A percentile compares a stretch with the other conserved stretches of the same genome.
Conservation (phyloP, 2,888 invertebrate genomes). For the Ptilodon capucinus region DNA sequence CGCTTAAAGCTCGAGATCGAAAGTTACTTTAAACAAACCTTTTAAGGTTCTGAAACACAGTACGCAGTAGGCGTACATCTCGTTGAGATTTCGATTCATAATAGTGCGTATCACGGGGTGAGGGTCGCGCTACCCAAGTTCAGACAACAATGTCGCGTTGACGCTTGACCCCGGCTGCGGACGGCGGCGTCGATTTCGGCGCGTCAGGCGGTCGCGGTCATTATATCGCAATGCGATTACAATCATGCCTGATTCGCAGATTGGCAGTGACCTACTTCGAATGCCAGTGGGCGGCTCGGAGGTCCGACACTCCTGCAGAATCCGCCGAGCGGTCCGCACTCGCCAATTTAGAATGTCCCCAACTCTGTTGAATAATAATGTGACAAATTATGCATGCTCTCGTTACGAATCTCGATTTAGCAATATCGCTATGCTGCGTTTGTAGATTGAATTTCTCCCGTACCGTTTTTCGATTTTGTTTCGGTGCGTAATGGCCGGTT, state of each 20-base stretch:
- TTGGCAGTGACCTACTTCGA: slow-evolving; percentile 65
- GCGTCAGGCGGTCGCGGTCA: slow-evolving; percentile 39
- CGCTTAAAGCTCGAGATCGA: slow-evolving; percentile 2
- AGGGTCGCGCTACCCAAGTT: slow-evolving; percentile 53
- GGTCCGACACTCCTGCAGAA: slow-evolving; percentile 20
- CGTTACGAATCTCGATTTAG: slow-evolving; percentile 36
- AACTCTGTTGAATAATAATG: slow-evolving; percentile 35
- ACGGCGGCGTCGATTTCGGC: slow-evolving; percentile 32
- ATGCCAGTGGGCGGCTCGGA: slow-evolving; percentile 42
- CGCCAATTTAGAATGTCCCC: slow-evolving; percentile 47
- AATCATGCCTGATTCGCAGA: slow-evolving; percentile 56
- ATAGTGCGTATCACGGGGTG: slow-evolving; percentile 45
- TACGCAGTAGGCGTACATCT: not conserved
- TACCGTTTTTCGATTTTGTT: slow-evolving; percentile 50
- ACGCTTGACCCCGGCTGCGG: slow-evolving; percentile 40
- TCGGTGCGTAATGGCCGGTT: slow-evolving; percentile 48
- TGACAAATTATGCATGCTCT: slow-evolving; percentile 38
- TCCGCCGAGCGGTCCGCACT: slow-evolving; percentile 34
- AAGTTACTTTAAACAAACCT: not conserved
- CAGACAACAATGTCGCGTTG: slow-evolving; percentile 54
- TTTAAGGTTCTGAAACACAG: not conserved
- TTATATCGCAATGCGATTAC: slow-evolving; percentile 54
- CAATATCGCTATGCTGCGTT: slow-evolving; percentile 35
- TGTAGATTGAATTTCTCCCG: slow-evolving; percentile 23
- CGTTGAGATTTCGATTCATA: slow-evolving; percentile 3